These are phyloP conservation scores for Dicerorhinus sumatrensis DNA, from an alignment of 2,113 vertebrate genomes.

Conservation along the genomic window DNA sequence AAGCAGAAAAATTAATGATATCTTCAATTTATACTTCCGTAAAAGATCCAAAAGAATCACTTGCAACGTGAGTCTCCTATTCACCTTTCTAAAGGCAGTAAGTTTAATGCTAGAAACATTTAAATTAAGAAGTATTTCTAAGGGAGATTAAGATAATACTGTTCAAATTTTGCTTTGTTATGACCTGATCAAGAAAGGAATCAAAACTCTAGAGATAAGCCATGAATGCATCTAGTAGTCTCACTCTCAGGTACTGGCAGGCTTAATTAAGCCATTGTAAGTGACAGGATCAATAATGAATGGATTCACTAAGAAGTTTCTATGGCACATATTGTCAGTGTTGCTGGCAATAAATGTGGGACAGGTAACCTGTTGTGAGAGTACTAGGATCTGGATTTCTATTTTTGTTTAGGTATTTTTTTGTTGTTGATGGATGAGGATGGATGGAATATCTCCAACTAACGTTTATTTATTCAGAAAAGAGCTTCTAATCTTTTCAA, in stretches of 20 bases:
- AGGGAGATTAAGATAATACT: neutral
- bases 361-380: neutral
- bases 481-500: neutral
- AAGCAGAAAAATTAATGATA: neutral
- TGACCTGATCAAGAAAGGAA: neutral
- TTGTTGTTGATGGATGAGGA: neutral
- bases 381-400: neutral
- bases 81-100: neutral
- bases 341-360: neutral
- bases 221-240: neutral
- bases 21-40: neutral
- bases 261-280: neutral
- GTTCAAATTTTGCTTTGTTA: neutral
- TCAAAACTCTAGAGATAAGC: neutral
- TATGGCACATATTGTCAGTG: neutral
- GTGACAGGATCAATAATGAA: neutral
- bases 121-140: neutral
- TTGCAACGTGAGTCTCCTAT: neutral
- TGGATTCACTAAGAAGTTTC: neutral
- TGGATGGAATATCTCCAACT: neutral
- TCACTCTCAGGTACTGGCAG: neutral
- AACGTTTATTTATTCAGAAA: neutral
- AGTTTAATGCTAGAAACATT: neutral
- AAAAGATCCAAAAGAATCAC: neutral
- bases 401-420: neutral